Base-by-base conservation (phyloP, 2,113 vertebrate genomes). In the Chlorodrepanis virens region DNA sequence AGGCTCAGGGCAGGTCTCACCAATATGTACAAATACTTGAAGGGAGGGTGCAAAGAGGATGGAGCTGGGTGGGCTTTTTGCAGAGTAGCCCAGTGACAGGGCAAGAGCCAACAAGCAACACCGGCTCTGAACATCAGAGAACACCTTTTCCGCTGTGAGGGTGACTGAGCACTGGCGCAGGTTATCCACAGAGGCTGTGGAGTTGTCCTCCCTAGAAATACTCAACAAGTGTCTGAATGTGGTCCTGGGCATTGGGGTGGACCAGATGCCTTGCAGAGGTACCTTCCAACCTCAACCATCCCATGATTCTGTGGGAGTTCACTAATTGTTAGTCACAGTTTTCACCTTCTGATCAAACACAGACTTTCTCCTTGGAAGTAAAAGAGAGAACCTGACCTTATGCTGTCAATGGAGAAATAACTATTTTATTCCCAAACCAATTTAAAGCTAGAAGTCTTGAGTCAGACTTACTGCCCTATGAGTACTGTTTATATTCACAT, bases 201-300 rank as follows among this genome's bases (percentile, higher is more conserved):
- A 37, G 7, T 31, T 16, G 25, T 24, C 45, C 6, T 77, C 9
- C 31, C 53, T 53, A n/a, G 4, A 78, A 9, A 40, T 49, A 37
- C 0, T 64, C 22, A 77, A 0, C 28, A 89, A 24, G 5, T 18
- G 2, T 56, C 8, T 91, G 76, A 16, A 11, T 5, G 0, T 44
- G n/a, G 27, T 79, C 22, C 63, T 77, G 13, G 4, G 22, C 44
- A 53, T 16, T 42, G 27, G 7, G 6, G 25, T 67, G 42, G 31
- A 60, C 6, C 24, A 76, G 33, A 12, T 64, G 35, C 1, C 29
- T 31, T 71, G 25, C 42, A 50, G 56, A 63, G 39, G 11, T 45
- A 11, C 25, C 20, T 89, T 79, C 35, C 39, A 85, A 29, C 53
- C 33, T 83, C 44, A 90, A 1, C 22, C 40, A 16, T 61, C 35